Base-by-base conservation (phyloP, 2,888 invertebrate species). In the Serrognathus titanus region DNA sequence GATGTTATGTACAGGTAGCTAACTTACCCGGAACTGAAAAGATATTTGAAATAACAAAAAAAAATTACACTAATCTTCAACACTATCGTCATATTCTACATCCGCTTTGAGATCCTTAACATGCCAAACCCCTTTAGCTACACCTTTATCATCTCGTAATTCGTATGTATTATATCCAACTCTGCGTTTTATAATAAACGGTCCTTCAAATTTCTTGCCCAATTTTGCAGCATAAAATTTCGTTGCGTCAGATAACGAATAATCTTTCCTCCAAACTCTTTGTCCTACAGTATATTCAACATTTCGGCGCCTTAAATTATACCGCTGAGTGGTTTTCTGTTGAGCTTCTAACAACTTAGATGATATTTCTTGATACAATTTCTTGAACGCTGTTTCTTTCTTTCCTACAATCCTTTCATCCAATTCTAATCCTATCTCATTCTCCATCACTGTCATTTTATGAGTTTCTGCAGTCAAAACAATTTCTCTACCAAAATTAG, bases 201-300 rank as follows among this genome's bases (percentile, higher is more conserved):
- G 67, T 3, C 48, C 53, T 3, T 52, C 31, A 48, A 54, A 68
- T 40, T 63, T 64, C 0, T 59, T 58, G 0, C 65, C 61, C 7
- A 69, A 53, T 39, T 69, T 69, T 1, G 62, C 51, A 0, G 68
- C 36, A 41, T 65, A 56, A 35, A 53, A 38, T 11, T 65, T 59
- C 1, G 63, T 31, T 0, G 60, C 64, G 11, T 59, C 59, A n/a
- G 66, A 66, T 2, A 66, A 40, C 0, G 58, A 54, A 20, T 46
- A 53, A 53, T 63, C 60, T 37, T 46, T 39, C 35, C 55, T 55
- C 57, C 51, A 62, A 8, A 64, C 57, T 4, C 53, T 12, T 48
- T 60, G 51, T 1, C 60, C 56, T 2, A 48, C 51, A 24, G 16
- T 39, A 36, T 56, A 64, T 4, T 11, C 16, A 9, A 50, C 36